Evolutionary conservation across 2,888 invertebrate species (phyloP).

Genomic region (Chorisops tibialis): DNA sequence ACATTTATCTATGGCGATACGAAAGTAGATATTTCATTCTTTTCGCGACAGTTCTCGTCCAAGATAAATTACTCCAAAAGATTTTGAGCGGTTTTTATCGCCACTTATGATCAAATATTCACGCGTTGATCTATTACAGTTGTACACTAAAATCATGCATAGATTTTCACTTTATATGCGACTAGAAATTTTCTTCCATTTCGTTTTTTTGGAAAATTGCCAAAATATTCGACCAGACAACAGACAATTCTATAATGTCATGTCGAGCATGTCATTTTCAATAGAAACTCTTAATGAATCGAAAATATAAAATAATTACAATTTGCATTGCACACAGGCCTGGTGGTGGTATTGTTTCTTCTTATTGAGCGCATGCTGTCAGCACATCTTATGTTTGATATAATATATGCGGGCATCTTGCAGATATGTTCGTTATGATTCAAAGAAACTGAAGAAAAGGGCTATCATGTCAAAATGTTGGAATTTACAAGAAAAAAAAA

Average conservation of each 20-base stretch:
- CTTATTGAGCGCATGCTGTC: constrained; percentile 18
- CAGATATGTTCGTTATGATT: neutral
- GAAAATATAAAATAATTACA: constrained; percentile 49
- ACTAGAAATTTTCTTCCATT: neutral
- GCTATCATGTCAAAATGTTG: constrained; percentile 10
- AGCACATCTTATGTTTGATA: constrained; percentile 1
- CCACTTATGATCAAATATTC: neutral
- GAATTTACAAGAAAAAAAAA: constrained; percentile 9
- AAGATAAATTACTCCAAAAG: neutral
- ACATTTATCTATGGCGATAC: too few relatives aligned
- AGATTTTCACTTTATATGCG: too few relatives aligned
- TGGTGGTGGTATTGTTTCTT: constrained; percentile 31
- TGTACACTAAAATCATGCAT: neutral
- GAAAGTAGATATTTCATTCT: too few relatives aligned
- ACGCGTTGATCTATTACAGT: neutral
- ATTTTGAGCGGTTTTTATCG: neutral
- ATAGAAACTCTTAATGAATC: constrained; percentile 46
- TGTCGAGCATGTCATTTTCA: constrained; percentile 29
- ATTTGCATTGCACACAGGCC: constrained; percentile 28
- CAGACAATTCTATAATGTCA: constrained; percentile 18
- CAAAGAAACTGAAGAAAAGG: neutral
- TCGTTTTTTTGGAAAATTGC: constrained; percentile 22
- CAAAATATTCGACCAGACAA: constrained; percentile 25
- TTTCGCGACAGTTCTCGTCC: too few relatives aligned
- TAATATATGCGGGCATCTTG: neutral